Base-by-base conservation (phyloP, 2,888 invertebrate species). In the Troglohyphantes excavatus region DNA sequence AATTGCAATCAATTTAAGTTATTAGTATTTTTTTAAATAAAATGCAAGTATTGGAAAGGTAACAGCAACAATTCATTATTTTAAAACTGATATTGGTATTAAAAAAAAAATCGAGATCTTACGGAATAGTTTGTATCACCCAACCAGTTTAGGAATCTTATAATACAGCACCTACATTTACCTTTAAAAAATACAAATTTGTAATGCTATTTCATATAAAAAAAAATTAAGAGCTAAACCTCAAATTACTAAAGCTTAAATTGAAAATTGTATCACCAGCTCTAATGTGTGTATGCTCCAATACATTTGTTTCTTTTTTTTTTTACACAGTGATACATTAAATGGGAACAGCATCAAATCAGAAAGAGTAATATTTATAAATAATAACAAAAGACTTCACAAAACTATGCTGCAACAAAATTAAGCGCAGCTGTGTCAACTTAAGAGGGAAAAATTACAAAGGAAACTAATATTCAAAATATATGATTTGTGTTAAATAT, bases 21-120 rank as follows among this genome's bases (percentile, higher is more conserved):
- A n/a, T n/a, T n/a, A n/a, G n/a, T n/a, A n/a, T n/a, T n/a, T n/a
- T n/a, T n/a, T n/a, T n/a, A n/a, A n/a, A n/a, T n/a, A n/a, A n/a
- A n/a, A n/a, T n/a, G n/a, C n/a, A n/a, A n/a, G n/a, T n/a, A n/a
- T n/a, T n/a, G n/a, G n/a, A n/a, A n/a, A n/a, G n/a, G n/a, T n/a
- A n/a, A n/a, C n/a, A n/a, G n/a, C n/a, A n/a, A n/a, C n/a, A n/a
- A n/a, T n/a, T n/a, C n/a, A n/a, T n/a, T n/a, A n/a, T n/a, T n/a
- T n/a, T n/a, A n/a, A n/a, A n/a, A n/a, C n/a, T n/a, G n/a, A n/a
- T n/a, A n/a, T n/a, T n/a, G n/a, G n/a, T n/a, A 2, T 1, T 2
- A 39, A 2, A 39, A 7, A n/a, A 53, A 13, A n/a, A 53, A 53
- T n/a, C n/a, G 72, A 72, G 72, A 72, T 72, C 72, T 72, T n/a